phyloP scores from a whole-genome alignment of 2,888 invertebrate species.

The Parelbella ahira region DNA sequence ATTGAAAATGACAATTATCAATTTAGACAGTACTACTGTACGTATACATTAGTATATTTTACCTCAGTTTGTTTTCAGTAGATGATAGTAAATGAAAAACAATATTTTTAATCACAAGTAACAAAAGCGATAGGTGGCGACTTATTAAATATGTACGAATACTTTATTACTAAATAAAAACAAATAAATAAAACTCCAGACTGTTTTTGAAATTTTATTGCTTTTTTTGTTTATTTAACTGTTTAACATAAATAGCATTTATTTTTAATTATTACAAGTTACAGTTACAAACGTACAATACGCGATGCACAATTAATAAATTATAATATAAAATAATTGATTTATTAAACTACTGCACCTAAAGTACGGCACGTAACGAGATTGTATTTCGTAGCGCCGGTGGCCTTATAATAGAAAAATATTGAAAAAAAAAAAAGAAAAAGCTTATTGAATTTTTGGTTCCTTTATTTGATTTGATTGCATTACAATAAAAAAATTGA shows the following conservation, averaged over 20 bases:
- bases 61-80: too few relatives aligned
- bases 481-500: conserved; percentile 56
- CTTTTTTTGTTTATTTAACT: conserved; percentile 67
- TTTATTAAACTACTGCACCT: conserved; percentile 70
- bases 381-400: conserved; percentile 54
- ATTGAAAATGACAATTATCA: too few relatives aligned
- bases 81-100: too few relatives aligned
- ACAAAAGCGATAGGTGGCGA: too few relatives aligned
- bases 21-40: too few relatives aligned
- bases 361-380: conserved; percentile 53
- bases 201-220: conserved; percentile 76
- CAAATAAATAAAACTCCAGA: conserved; percentile 50
- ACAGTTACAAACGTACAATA: conserved; percentile 77
- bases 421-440: conserved; percentile 74
- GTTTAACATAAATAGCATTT: conserved; percentile 79
- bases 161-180: not conserved
- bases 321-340: conserved; percentile 76
- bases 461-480: conserved; percentile 71
- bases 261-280: conserved; percentile 77
- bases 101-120: too few relatives aligned
- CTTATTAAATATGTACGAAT: too few relatives aligned
- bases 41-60: too few relatives aligned
- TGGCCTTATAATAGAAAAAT: conserved; percentile 69
- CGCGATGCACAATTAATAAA: conserved; percentile 76
- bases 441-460: conserved; percentile 67